These are phyloP conservation scores for Hyppa rectilinea DNA, from an alignment of 2,888 invertebrate species.

Conservation along the genomic window DNA sequence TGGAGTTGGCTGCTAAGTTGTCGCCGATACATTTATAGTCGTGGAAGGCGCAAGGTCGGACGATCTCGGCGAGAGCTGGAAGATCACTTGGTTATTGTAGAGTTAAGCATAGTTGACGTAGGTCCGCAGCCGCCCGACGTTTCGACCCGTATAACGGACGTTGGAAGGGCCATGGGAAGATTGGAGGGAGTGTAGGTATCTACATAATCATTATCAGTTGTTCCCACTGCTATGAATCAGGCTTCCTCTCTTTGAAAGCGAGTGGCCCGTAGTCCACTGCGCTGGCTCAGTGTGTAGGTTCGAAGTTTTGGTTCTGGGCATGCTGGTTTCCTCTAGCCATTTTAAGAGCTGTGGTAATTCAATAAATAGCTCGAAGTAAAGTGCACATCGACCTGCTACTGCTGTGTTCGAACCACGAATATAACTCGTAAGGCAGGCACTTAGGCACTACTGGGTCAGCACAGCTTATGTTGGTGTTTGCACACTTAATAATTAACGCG, in stretches of 20 bases:
- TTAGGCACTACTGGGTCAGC: neutral
- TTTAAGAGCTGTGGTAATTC: neutral
- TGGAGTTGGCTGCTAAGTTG: conserved; percentile 77
- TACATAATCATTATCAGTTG: neutral
- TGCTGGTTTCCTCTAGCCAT: neutral
- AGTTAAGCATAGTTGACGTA: too few species aligned
- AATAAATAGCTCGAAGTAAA: neutral
- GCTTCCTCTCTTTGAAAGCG: neutral
- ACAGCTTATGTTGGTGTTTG: neutral
- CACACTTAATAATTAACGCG: neutral
- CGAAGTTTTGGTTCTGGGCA: neutral
- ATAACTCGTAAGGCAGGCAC: neutral
- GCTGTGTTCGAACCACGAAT: neutral
- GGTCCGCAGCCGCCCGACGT: too few species aligned
- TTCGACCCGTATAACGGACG: too few species aligned
- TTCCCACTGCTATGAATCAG: neutral
- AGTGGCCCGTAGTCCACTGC: neutral
- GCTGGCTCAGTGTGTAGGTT: neutral
- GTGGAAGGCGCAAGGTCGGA: conserved; percentile 73
- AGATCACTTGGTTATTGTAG: neutral
- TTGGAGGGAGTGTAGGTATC: too few species aligned
- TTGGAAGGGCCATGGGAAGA: too few species aligned
- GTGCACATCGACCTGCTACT: neutral
- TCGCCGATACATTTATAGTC: conserved; percentile 75
- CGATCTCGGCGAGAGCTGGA: conserved; percentile 37